Evolutionary conservation across 1,140 invertebrate genomes (phyloP).

Genomic region (Dendrolimus kikuchii): DNA sequence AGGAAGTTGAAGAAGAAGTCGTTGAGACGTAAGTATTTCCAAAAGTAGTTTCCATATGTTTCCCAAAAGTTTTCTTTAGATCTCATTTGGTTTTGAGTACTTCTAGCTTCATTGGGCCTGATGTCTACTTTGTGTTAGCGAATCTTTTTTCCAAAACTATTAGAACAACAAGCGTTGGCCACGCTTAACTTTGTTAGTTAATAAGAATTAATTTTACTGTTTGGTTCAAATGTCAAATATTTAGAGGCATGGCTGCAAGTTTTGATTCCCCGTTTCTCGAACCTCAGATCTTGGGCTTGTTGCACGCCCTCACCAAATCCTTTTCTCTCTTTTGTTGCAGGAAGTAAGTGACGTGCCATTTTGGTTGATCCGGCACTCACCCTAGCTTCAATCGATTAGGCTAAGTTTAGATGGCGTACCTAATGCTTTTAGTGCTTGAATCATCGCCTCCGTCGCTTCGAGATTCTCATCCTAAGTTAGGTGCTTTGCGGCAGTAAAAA

Average conservation of each 20-base stretch:
- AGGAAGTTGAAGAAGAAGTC: conserved; percentile 79
- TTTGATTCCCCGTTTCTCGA: conserved; percentile 25
- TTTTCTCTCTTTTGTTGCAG: conserved; percentile 73
- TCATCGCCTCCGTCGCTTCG: conserved; percentile 52
- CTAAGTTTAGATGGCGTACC: conserved; percentile 48
- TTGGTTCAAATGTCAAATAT: conserved; percentile 16
- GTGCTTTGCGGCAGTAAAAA: conserved; percentile 19
- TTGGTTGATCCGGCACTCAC: conserved; percentile 61
- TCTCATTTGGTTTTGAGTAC: conserved; percentile 46
- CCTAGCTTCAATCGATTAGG: conserved; percentile 54
- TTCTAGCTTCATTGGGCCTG: conserved; percentile 50
- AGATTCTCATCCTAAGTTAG: conserved; percentile 33
- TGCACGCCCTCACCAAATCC: conserved; percentile 61
- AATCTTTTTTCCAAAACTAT: conserved; percentile 36
- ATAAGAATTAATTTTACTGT: conserved; percentile 9
- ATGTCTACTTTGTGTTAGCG: conserved; percentile 44
- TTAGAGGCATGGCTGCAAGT: conserved; percentile 29
- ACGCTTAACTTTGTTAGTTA: conserved; percentile 1
- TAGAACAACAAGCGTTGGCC: conserved; percentile 6
- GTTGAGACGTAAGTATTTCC: conserved; percentile 78
- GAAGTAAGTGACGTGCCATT: conserved; percentile 74
- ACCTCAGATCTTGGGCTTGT: conserved; percentile 33
- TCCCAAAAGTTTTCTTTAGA: conserved; percentile 35
- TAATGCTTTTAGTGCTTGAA: conserved; percentile 56
- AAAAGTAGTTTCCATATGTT: conserved; percentile 11